Evolutionary conservation across 1,140 invertebrate genomes (phyloP), one percentile per base, ranked within the genome.

Genomic region (Drosophila teissieri): DNA sequence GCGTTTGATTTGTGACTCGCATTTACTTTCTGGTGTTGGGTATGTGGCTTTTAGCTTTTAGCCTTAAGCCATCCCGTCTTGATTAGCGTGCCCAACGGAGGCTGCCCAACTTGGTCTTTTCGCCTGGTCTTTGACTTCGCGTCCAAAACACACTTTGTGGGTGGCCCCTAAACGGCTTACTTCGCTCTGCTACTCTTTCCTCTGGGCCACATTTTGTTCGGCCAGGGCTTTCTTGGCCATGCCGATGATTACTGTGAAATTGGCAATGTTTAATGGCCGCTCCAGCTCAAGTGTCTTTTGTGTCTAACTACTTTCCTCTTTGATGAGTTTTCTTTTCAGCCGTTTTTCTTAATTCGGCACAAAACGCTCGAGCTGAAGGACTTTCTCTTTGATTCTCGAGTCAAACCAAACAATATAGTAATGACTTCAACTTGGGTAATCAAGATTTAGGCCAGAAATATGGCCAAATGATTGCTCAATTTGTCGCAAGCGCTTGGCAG

Each of bases 191-290:
- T 80, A 83, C 83, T 78, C 67, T 84, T 86, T 74, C 39, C 39
- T 69, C 62, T 65, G 40, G 61, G 44, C 36, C 40, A 70, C 44
- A 60, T 74, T 68, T 78, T 78, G 73, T 77, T 62, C 24, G 61
- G 45, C 14, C 34, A 39, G 49, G 22, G 67, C 63, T 69, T 69
- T 68, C 39, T 64, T 70, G 67, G 79, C 67, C 79, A 63, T 67
- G 65, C 60, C 48, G 61, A 69, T 88, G 76, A 89, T 84, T 80
- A 74, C 84, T 89, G 84, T 89, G 84, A 89, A 89, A 89, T 89
- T 89, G 84, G 84, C 84, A 89, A 88, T 70, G 76, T 80, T 88
- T 89, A 88, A 88, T 88, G 83, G 46, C 73, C 51, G 77, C 77
- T 64, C 49, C 44, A 51, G 68, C 76, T 67, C 70, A 70, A 75